These are phyloP conservation scores for Parasteatoda lunata DNA, from an alignment of 2,888 invertebrate genomes.

Conservation along the genomic window DNA sequence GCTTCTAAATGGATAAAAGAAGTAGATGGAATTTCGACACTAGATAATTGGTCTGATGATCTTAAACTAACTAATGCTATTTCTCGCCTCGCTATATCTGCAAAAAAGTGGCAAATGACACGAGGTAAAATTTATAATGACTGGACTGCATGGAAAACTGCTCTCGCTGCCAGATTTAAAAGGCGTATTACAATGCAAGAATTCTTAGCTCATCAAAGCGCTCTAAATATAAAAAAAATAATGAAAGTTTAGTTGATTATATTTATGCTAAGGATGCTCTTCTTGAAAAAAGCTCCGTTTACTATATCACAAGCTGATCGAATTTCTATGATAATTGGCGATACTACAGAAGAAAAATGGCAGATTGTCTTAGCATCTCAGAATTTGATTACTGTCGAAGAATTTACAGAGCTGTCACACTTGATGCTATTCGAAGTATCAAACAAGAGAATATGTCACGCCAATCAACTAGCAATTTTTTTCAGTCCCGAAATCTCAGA, in stretches of 20 bases:
- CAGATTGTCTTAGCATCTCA: neutral
- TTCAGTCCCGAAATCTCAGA: neutral
- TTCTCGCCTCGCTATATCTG: too few relatives aligned
- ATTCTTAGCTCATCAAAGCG: neutral
- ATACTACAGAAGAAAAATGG: neutral
- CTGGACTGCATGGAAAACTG: too few relatives aligned
- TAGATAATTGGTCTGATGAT: too few relatives aligned
- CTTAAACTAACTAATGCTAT: too few relatives aligned
- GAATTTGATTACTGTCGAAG: neutral
- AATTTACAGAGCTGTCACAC: neutral
- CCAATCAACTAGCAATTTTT: too few relatives aligned
- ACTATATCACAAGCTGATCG: neutral
- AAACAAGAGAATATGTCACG: too few relatives aligned
- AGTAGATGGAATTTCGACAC: neutral
- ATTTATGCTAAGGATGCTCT: too few relatives aligned
- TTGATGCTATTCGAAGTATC: too few relatives aligned
- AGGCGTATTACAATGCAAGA: too few relatives aligned
- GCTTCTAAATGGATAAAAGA: neutral
- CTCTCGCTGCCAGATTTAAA: too few relatives aligned
- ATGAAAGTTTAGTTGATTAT: neutral
- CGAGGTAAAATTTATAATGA: too few relatives aligned
- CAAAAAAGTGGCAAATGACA: too few relatives aligned
- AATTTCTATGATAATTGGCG: neutral
- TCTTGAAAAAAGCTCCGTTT: neutral
- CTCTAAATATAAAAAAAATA: neutral